These are phyloP conservation scores for Coluber constrictor DNA, from an alignment of 2,797 vertebrate genomes.

Conservation along the genomic window DNA sequence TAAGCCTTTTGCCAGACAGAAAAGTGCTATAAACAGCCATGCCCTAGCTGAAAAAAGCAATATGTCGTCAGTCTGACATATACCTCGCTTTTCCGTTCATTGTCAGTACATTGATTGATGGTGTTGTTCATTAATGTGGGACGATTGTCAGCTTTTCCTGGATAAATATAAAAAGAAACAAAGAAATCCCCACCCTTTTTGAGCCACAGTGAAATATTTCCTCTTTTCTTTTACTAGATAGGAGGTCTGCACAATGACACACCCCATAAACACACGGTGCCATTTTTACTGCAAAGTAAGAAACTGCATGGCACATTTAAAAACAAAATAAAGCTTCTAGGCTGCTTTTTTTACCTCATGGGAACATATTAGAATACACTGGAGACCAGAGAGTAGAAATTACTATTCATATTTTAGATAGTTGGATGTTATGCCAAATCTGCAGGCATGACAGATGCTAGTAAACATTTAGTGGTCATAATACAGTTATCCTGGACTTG, in stretches of 20 bases:
- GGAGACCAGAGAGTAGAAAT: neutral
- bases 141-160: conserved; percentile 98
- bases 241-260: conserved; percentile 65
- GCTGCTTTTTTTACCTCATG: conserved; percentile 27
- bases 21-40: conserved; percentile 80
- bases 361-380: neutral
- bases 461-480: neutral
- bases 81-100: conserved; percentile 95
- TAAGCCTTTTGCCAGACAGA: conserved; percentile 71
- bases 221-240: conserved; percentile 75
- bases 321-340: conserved; percentile 38
- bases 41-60: conserved; percentile 74
- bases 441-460: neutral
- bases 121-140: conserved; percentile 92
- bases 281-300: conserved; percentile 64
- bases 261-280: conserved; percentile 63
- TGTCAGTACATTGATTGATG: conserved; percentile 92
- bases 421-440: neutral
- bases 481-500: neutral
- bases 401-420: neutral
- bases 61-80: conserved; percentile 84
- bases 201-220: conserved; percentile 80
- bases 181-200: conserved; percentile 90
- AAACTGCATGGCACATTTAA: conserved; percentile 63
- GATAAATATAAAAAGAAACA: conserved; percentile 99